Evolutionary conservation across 1,140 invertebrate species (phyloP).

Genomic region (Polyergus mexicanus): DNA sequence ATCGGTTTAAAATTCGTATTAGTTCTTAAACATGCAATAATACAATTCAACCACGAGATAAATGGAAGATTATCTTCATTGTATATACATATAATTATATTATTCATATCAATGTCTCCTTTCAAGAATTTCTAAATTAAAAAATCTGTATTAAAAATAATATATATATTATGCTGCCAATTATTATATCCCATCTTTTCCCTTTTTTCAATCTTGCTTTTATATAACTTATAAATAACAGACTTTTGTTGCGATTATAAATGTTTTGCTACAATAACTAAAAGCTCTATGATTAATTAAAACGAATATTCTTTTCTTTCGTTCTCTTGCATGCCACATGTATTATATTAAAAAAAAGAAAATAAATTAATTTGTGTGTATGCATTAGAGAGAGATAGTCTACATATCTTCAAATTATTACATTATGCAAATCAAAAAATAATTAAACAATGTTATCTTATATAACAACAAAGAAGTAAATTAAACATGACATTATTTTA

Average conservation of each 20-base stretch:
- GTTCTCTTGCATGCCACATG: not conserved
- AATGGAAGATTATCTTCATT: slow-evolving; percentile 82
- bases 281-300: slow-evolving; percentile 7
- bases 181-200: slow-evolving; percentile 56
- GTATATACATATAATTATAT: slow-evolving; percentile 84
- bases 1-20: slow-evolving; percentile 58
- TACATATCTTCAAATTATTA: not conserved
- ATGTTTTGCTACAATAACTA: not conserved
- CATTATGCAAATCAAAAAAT: not conserved
- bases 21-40: slow-evolving; percentile 69
- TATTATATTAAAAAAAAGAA: not conserved
- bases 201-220: not conserved
- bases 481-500: not conserved
- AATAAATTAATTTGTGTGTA: not conserved
- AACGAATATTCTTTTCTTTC: not conserved
- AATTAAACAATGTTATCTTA: slow-evolving; percentile 10
- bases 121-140: slow-evolving; percentile 85
- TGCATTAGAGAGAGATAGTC: not conserved
- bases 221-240: not conserved
- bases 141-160: slow-evolving; percentile 79
- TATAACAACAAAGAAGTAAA: no score
- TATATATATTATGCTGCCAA: slow-evolving; percentile 71
- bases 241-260: slow-evolving; percentile 4
- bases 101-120: slow-evolving; percentile 85
- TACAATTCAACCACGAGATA: slow-evolving; percentile 70